Evolutionary conservation across 92 coral and sea anemone genomes (phyloP).

Genomic region (Porites evermanni): DNA sequence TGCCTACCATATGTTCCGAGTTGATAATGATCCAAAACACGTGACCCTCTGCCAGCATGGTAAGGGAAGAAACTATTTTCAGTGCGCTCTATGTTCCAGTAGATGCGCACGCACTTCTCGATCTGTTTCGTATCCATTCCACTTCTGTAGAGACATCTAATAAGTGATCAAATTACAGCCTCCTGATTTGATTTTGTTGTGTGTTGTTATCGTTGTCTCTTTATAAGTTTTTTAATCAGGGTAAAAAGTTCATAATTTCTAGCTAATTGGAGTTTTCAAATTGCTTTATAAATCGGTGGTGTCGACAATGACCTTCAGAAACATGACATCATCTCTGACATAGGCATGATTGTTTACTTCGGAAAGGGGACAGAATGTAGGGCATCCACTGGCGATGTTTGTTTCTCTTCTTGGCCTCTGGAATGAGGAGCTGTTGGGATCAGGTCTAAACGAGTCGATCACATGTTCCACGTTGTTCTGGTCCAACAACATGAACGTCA

Average conservation of each 20-base stretch:
- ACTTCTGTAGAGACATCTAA: no score
- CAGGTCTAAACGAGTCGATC: constrained; percentile 86
- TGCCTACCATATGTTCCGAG: no score
- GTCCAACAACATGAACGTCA: constrained; percentile 80
- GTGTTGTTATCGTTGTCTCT: no score
- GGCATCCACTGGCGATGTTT: constrained; percentile 86
- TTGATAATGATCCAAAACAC: no score
- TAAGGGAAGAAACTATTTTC: no score
- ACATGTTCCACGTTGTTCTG: constrained; percentile 84
- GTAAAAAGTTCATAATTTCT: not conserved
- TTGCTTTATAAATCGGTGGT: constrained; percentile 41
- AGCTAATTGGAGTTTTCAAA: not conserved
- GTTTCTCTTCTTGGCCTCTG: constrained; percentile 78
- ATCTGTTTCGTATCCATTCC: no score
- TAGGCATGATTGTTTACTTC: constrained; percentile 81
- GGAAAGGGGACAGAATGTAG: constrained; percentile 73
- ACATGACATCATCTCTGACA: constrained; percentile 78
- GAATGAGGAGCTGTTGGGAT: constrained; percentile 86
- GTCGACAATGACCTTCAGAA: constrained; percentile 80
- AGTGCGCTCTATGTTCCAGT: no score
- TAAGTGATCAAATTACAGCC: no score
- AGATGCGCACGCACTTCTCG: no score
- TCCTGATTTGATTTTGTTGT: no score
- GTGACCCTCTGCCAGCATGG: no score
- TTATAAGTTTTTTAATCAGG: not conserved